Percentiles rank a stretch among this genome's conserved stretches.
These are phyloP conservation scores for Hypolimnas misippus DNA, from an alignment of 2,888 invertebrate genomes.

Conservation along the genomic window DNA sequence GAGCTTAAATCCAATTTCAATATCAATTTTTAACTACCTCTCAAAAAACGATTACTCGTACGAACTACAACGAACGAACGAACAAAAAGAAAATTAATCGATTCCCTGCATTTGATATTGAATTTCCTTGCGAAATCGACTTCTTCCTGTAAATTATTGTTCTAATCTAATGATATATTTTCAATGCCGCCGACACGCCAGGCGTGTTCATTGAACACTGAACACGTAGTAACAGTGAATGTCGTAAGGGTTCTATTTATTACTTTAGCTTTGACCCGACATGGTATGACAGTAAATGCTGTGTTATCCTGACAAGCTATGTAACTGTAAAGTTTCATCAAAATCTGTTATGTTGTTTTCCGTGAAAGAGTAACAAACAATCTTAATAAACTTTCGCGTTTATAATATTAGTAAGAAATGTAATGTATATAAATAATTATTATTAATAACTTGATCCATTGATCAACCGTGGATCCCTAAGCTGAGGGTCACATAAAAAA, in stretches of 20 bases:
- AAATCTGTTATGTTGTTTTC: no score
- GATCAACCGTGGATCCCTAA: neutral
- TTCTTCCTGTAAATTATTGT: conserved; percentile 28
- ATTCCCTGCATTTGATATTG: conserved; percentile 33
- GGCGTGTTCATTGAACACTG: neutral
- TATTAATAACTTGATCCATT: neutral
- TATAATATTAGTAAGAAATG: no score
- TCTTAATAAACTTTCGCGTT: no score
- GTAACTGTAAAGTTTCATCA: no score
- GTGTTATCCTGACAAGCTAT: no score
- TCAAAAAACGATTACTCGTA: conserved; percentile 30
- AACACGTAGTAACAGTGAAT: neutral
- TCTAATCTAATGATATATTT: conserved; percentile 21
- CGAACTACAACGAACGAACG: conserved; percentile 16
- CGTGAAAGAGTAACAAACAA: no score
- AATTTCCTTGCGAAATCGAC: conserved; percentile 28
- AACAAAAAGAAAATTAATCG: conserved; percentile 27
- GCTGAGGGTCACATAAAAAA: neutral
- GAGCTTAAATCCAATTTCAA: conserved; percentile 34
- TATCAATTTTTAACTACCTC: conserved; percentile 31
- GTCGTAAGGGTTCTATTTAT: no score
- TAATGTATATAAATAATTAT: no score
- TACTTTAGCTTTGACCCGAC: no score
- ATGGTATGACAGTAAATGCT: no score
- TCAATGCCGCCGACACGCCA: neutral